Percentiles rank a stretch among this genome's conserved stretches.
These are phyloP conservation scores for Xiphorhynchus elegans DNA, from an alignment of 2,113 vertebrate genomes.

Conservation along the genomic window DNA sequence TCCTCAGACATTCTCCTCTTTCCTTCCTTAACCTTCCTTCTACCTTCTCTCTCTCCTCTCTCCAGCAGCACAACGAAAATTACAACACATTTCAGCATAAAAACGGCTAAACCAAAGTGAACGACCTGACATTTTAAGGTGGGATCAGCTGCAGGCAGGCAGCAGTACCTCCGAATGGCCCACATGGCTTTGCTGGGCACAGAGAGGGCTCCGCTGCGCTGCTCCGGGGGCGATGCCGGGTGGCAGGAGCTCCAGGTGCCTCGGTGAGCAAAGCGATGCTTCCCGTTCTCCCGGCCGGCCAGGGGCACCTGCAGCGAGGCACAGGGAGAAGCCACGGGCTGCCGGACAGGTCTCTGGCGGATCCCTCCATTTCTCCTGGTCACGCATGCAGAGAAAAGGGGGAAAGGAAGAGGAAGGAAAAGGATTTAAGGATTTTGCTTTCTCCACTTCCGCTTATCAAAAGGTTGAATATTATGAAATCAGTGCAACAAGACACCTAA, in stretches of 20 bases:
- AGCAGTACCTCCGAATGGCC: constrained; percentile 70
- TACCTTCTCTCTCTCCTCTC: not conserved
- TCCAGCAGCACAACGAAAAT: not conserved
- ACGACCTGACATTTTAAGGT: accelerated
- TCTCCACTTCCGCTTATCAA: not conserved
- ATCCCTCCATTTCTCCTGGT: constrained; percentile 58
- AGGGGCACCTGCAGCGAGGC: not conserved
- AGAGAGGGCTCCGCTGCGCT: not conserved
- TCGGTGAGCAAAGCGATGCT: constrained; percentile 53
- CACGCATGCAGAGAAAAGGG: not conserved
- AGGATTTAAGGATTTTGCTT: not conserved
- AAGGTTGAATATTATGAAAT: not conserved
- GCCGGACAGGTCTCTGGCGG: not conserved
- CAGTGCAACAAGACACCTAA: not conserved
- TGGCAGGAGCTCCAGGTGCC: constrained; percentile 69
- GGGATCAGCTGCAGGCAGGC: not conserved
- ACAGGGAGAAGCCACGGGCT: not conserved
- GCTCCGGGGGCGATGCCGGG: not conserved
- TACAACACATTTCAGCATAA: not conserved
- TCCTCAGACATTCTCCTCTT: not conserved
- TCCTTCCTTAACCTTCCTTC: not conserved
- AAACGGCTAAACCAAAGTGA: accelerated
- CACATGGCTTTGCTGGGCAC: constrained; percentile 52
- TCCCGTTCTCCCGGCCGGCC: constrained; percentile 53
- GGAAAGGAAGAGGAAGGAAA: not conserved